Evolutionary conservation across 1,140 invertebrate genomes (phyloP), one percentile per base, ranked within the genome.

Genomic region (Cydia fagiglandana): DNA sequence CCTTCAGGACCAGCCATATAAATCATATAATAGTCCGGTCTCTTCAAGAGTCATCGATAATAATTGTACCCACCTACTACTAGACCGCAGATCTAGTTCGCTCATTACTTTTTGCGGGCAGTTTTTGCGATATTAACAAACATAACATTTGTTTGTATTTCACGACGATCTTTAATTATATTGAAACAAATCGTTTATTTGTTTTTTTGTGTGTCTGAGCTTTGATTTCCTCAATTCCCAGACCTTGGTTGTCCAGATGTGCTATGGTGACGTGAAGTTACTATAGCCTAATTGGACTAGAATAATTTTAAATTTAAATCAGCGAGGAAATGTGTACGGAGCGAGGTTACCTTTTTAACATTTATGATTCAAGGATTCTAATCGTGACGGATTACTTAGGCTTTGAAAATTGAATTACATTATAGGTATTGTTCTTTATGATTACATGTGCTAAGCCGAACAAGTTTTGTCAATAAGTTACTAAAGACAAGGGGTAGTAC

Each of bases 201-300:
- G 80, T 85, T 86, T 88, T 86, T 87, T 84, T 85, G 73, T 79
- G 75, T 76, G 80, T 77, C 79, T 80, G 75, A 73, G 75, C 79
- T 81, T 79, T 73, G 73, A 87, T 86, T 91, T 89, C 89, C 87
- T 88, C 82, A 84, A 85, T 87, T 85, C 82, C 74, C 78, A 86
- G 85, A 85, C 88, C 88, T 88, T 88, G 87, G 77, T 83, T 77
- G 78, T 77, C 86, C 84, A 89, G 87, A 86, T 88, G 87, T 87
- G 84, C 79, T 17, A 75, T 64, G 28, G 12, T 75, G 47, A 74
- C 78, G 47, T 75, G 74, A 77, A 83, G 77, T 50, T 85, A 80
- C 74, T 64, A 83, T 77, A 47, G 24, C 34, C 38, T 78, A 81
- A 78, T 80, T 74, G 50, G 34, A 50, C 73, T 75, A 77, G 76